Percentiles rank a stretch among this genome's conserved stretches.
Evolutionary conservation across 2,797 vertebrate genomes (phyloP).

Genomic region (Pagetopsis macropterus): DNA sequence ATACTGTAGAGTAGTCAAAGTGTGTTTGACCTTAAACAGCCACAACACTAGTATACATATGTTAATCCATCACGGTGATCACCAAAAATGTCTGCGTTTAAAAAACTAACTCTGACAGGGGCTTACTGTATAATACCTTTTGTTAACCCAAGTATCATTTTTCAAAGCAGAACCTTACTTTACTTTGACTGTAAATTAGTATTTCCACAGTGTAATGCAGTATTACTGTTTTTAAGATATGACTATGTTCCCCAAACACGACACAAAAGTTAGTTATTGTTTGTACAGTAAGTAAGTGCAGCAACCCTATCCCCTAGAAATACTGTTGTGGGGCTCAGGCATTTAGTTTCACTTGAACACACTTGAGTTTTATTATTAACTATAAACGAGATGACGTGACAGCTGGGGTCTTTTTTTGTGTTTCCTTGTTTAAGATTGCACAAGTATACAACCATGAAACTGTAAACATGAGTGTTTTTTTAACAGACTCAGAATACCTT

Average conservation of each 20-base stretch:
- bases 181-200: background rate
- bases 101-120: background rate
- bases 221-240: background rate
- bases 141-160: background rate
- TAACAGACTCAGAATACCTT: no score
- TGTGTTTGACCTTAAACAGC: background rate
- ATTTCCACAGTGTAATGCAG: background rate
- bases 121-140: background rate
- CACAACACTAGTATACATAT: background rate
- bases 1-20: background rate
- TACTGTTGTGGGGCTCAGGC: background rate
- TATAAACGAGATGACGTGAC: background rate
- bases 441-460: background rate
- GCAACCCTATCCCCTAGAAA: background rate
- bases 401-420: no score
- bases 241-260: background rate
- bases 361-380: background rate
- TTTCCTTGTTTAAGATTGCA: background rate
- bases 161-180: background rate
- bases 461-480: background rate
- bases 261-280: background rate
- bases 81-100: background rate
- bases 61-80: background rate
- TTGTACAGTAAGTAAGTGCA: background rate
- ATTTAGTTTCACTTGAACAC: background rate